These are phyloP conservation scores for Cyphomyrus discorhynchus DNA, from an alignment of 2,113 vertebrate genomes.

Conservation along the genomic window DNA sequence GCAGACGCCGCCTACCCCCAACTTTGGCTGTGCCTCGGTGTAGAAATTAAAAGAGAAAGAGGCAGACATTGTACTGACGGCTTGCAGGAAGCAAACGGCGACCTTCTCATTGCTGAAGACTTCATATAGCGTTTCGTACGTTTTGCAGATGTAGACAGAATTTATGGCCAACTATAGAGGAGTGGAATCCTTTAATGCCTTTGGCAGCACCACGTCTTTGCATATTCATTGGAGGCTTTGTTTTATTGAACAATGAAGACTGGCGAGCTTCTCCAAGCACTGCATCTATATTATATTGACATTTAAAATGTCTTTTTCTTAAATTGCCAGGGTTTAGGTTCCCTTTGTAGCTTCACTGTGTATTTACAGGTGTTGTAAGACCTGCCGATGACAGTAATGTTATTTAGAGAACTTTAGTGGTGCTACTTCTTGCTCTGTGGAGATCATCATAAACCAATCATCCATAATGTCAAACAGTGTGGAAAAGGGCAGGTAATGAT, in stretches of 20 bases:
- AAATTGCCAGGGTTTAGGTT: not conserved
- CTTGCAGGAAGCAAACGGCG: not conserved
- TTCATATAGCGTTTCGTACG: not conserved
- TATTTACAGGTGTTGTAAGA: not conserved
- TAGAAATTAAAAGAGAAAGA: constrained; percentile 18
- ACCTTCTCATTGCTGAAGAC: not conserved
- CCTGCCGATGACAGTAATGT: not conserved
- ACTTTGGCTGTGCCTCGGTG: not conserved
- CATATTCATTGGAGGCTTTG: constrained; percentile 3
- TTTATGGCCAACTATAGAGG: not conserved
- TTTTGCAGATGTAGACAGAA: not conserved
- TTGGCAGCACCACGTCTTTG: not conserved
- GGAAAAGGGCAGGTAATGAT: not conserved
- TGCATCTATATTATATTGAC: not conserved
- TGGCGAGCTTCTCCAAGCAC: not conserved
- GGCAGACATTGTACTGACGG: not conserved
- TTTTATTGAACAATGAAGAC: constrained; percentile 3
- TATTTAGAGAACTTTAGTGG: not conserved
- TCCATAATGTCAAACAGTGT: constrained; percentile 5
- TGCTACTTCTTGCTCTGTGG: not conserved
- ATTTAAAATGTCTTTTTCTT: not conserved
- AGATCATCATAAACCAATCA: constrained; percentile 17
- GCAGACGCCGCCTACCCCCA: not conserved
- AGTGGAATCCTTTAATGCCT: not conserved
- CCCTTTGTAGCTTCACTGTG: not conserved